A percentile compares a stretch with the other conserved stretches of the same genome.
Evolutionary conservation across 2,113 vertebrate genomes (phyloP).

Genomic region (Osmerus eperlanus): DNA sequence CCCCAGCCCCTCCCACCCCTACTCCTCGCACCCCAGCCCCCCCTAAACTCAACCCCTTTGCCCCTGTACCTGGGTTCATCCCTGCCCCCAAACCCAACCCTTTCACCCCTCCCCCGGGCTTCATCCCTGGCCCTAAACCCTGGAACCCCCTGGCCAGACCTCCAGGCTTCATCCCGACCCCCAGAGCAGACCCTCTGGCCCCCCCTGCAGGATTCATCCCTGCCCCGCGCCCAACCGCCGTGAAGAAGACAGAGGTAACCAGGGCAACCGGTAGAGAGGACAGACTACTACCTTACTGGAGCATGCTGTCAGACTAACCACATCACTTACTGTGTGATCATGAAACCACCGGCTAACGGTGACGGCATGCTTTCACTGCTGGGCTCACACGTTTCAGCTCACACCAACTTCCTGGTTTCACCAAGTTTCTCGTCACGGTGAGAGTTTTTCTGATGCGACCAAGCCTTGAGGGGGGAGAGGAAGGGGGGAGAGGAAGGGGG

Average conservation of each 20-base stretch:
- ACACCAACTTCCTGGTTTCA: too few species aligned
- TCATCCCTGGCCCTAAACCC: slow-evolving; percentile 61
- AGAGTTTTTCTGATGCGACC: too few species aligned
- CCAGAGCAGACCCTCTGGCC: slow-evolving; percentile 54
- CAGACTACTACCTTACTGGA: too few species aligned
- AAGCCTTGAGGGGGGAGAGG: too few species aligned
- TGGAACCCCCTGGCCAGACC: slow-evolving; percentile 41
- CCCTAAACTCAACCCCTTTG: slow-evolving; percentile 52
- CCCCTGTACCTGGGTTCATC: slow-evolving; percentile 49
- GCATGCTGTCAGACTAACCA: background rate
- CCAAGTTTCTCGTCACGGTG: too few species aligned
- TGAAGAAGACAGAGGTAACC: background rate
- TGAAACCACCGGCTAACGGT: too few species aligned
- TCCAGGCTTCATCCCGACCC: slow-evolving; percentile 40
- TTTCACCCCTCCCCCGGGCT: slow-evolving; percentile 59
- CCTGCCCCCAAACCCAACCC: slow-evolving; percentile 41
- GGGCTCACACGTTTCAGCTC: too few species aligned
- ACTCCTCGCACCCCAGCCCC: slow-evolving; percentile 28
- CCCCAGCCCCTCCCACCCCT: slow-evolving; percentile 8
- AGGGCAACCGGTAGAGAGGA: background rate
- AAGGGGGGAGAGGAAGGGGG: too few species aligned
- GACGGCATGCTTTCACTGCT: too few species aligned
- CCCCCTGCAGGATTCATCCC: slow-evolving; percentile 72
- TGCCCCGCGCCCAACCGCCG: slow-evolving; percentile 35
- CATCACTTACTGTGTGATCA: too few species aligned